A percentile compares a stretch with the other conserved stretches of the same genome.
phyloP scores from a whole-genome alignment of 2,797 vertebrate species.

The Mallotus villosus region DNA sequence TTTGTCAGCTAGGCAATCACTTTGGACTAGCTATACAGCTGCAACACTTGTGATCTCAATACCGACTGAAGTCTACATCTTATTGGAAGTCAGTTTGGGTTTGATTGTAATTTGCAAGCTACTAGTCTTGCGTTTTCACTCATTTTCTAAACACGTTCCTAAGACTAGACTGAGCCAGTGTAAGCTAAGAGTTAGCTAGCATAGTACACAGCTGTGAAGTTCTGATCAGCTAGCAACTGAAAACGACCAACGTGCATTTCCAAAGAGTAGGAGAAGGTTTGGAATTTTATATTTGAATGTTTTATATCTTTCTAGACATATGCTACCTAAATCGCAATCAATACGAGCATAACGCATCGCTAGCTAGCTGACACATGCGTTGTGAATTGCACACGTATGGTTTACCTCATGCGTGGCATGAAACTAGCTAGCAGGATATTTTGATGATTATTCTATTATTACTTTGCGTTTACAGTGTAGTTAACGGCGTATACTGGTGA shows the following conservation, averaged over 20 bases:
- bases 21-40: background rate
- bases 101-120: background rate
- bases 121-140: too few species aligned
- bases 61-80: background rate
- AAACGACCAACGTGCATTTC: conserved; percentile 54
- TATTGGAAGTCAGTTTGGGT: background rate
- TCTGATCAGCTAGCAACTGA: conserved; percentile 5
- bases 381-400: background rate
- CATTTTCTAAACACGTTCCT: too few species aligned
- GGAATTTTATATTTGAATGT: conserved; percentile 36
- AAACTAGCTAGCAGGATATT: background rate
- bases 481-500: background rate
- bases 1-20: conserved; percentile 32
- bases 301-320: conserved; percentile 48
- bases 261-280: conserved; percentile 18
- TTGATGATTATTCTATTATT: background rate
- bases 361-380: conserved; percentile 8
- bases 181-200: conserved; percentile 26
- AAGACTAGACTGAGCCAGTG: background rate
- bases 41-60: background rate
- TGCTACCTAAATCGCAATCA: background rate
- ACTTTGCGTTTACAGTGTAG: too few species aligned
- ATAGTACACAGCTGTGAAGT: conserved; percentile 52
- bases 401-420: background rate
- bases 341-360: background rate